Percentiles rank a stretch among this genome's conserved stretches.
These are phyloP conservation scores for Hyphantria cunea DNA, from an alignment of 1,140 invertebrate species.

Conservation along the genomic window DNA sequence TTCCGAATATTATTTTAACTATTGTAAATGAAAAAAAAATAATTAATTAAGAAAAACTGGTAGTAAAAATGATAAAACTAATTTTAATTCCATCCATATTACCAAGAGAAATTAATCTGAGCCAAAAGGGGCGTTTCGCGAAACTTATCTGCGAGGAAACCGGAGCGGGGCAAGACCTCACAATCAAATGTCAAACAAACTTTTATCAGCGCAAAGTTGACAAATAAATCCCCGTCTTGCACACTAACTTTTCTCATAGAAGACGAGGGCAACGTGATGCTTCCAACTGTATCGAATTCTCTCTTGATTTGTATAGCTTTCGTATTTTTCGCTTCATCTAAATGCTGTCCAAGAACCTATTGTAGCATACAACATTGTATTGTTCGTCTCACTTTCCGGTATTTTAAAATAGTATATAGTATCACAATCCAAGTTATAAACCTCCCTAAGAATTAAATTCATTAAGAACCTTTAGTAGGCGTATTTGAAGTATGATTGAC, in stretches of 20 bases:
- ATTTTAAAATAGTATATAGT: no score
- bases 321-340: constrained; percentile 4
- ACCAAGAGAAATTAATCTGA: constrained; percentile 57
- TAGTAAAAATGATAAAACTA: constrained; percentile 39
- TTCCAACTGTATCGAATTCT: constrained; percentile 18
- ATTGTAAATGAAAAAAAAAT: no score
- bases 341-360: not conserved
- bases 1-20: no score
- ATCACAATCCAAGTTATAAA: no score
- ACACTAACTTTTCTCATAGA: constrained; percentile 67
- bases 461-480: not conserved
- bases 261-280: constrained; percentile 52
- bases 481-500: constrained; percentile 27
- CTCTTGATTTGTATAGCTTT: not conserved
- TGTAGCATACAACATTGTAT: not conserved
- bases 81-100: constrained; percentile 45
- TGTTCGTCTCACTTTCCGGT: not conserved
- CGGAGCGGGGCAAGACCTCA: constrained; percentile 55
- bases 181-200: constrained; percentile 75
- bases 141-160: constrained; percentile 59
- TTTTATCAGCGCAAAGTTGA: constrained; percentile 76
- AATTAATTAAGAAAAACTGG: no score
- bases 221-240: constrained; percentile 68
- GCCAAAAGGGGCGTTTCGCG: constrained; percentile 47
- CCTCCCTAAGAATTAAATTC: not conserved